Evolutionary conservation across 2,113 vertebrate species (phyloP), one percentile per base, ranked within the genome.

Genomic region (Isichthys henryi): DNA sequence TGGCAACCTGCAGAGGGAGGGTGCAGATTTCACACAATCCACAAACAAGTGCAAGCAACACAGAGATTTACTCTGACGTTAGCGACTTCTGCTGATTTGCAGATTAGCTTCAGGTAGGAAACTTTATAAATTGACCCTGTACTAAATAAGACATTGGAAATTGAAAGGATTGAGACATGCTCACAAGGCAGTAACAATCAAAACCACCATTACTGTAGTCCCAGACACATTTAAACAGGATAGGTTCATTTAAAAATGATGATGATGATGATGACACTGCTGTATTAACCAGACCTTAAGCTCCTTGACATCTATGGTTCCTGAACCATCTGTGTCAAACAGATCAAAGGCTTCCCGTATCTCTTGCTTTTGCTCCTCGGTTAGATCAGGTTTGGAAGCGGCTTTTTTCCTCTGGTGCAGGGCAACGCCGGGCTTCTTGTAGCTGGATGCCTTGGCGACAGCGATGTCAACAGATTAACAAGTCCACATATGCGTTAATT

Each of bases 261-360:
- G 0, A 74, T 77, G 1, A 46, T 9, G 19, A 48, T 1, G 43
- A 39, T 39, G 35, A 39, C 5, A 83, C 15, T 46, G 43, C 17
- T 21, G 39, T 48, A 83, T 46, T 23, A 84, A 84, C 80, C 82
- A 48, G 21, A 84, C 97, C 96, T 99, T 98, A 7, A 99, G 90
- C 93, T 99, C 98, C 93, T 98, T 99, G 58, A 98, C 94, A 90
- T 98, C 97, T 21, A 99, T 98, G 80, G 93, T 96, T 43, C 98
- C 98, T 89, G 96, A 96, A 13, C 97, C 97, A 91, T 99, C 97
- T 0, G 97, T 95, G 91, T 99, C 97, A 80, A 99, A 99, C 83
- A 99, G 95, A 90, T 98, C 97, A 90, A 99, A 99, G 6, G 97
- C 98, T 91, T 99, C 98, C 93, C 97, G 96, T 87, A 99, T 97